These are phyloP conservation scores for Boloria euphrosyne DNA, from an alignment of 2,888 invertebrate genomes.

Conservation along the genomic window DNA sequence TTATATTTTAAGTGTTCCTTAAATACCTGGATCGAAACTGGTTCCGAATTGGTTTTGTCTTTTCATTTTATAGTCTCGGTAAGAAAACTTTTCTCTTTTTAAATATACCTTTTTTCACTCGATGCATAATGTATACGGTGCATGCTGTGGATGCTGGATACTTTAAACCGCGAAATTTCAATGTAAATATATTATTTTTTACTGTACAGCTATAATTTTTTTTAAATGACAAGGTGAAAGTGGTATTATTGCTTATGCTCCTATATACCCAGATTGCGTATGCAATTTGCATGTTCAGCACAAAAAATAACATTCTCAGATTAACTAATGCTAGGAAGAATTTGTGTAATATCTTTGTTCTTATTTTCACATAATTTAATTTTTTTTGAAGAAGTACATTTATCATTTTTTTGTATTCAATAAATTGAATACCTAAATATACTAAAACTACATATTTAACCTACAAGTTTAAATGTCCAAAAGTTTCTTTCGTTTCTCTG, in stretches of 20 bases:
- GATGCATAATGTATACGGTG: background rate
- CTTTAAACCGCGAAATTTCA: background rate
- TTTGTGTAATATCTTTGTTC: too few relatives aligned
- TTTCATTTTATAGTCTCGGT: constrained; percentile 28
- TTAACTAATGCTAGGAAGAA: too few relatives aligned
- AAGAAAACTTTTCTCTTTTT: constrained; percentile 27
- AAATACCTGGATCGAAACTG: constrained; percentile 35
- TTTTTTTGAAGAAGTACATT: too few relatives aligned
- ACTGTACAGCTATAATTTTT: constrained; percentile 14
- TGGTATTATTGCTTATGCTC: constrained; percentile 17
- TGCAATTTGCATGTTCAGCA: constrained; percentile 3
- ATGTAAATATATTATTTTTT: constrained; percentile 17
- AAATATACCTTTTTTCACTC: constrained; percentile 16
- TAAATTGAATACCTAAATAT: too few relatives aligned
- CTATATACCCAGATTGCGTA: constrained; percentile 3
- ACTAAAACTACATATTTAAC: too few relatives aligned
- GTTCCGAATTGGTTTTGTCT: constrained; percentile 26
- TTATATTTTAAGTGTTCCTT: constrained; percentile 36
- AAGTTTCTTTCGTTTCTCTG: too few relatives aligned
- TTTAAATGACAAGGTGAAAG: constrained; percentile 29
- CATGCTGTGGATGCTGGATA: background rate
- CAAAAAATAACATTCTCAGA: constrained; percentile 3
- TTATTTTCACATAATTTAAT: too few relatives aligned
- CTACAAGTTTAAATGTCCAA: too few relatives aligned
- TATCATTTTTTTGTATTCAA: too few relatives aligned